A percentile compares a stretch with the other conserved stretches of the same genome.
Conservation (phyloP, 2,888 invertebrate genomes). For the Protodeltote pygarga region DNA sequence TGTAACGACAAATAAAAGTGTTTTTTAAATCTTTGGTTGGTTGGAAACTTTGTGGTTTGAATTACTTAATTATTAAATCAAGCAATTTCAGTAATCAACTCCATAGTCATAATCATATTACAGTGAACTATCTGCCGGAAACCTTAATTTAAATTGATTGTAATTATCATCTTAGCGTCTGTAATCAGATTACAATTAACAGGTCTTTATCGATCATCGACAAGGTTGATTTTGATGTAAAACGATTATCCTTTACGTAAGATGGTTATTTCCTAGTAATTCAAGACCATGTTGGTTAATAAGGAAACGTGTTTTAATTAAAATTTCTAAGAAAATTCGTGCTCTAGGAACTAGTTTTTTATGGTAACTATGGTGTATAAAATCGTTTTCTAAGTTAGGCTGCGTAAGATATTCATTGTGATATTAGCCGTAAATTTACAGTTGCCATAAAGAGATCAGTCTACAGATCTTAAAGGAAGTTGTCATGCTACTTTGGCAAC, state of each 20-base stretch:
- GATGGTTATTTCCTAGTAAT: constrained; percentile 28
- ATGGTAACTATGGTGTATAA: no score
- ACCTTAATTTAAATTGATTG: constrained; percentile 3
- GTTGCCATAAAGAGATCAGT: no score
- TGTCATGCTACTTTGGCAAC: no score
- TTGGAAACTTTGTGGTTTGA: no score
- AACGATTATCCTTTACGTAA: constrained; percentile 11
- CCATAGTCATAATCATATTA: constrained; percentile 12
- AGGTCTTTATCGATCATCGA: background rate
- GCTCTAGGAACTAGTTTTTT: constrained; percentile 20
- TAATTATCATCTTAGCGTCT: constrained; percentile 12
- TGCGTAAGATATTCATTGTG: constrained; percentile 20
- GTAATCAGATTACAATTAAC: constrained; percentile 23
- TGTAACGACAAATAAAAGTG: no score
- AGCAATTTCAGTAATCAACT: no score
- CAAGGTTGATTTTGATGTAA: constrained; percentile 33
- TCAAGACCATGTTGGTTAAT: constrained; percentile 14
- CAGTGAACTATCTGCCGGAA: constrained; percentile 24
- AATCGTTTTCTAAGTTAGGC: constrained; percentile 6
- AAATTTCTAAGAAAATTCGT: constrained; percentile 8
- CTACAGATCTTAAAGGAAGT: no score
- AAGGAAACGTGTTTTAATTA: constrained; percentile 17
- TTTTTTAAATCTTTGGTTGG: no score
- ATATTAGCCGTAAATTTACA: constrained; percentile 3
- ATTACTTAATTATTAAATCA: no score